Conservation (phyloP, 2,888 invertebrate species). For the Meloe dianella region DNA sequence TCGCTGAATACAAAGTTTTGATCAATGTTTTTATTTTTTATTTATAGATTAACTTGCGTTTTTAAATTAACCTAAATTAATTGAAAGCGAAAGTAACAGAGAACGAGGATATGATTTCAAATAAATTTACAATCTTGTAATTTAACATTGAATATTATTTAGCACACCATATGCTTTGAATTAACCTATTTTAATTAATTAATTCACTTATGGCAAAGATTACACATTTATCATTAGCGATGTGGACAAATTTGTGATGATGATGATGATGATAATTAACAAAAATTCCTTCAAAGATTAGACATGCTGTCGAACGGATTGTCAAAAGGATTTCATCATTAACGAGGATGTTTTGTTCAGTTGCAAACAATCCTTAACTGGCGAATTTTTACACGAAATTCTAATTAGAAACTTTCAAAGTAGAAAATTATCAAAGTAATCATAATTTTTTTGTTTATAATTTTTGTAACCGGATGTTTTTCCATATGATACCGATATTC, state of each 20-base stretch:
- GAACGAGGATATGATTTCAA: background rate
- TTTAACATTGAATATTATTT: conserved; percentile 15
- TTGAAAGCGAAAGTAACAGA: conserved; percentile 5
- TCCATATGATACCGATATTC: background rate
- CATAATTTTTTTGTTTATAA: background rate
- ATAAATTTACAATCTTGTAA: conserved; percentile 14
- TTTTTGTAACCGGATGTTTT: conserved; percentile 3
- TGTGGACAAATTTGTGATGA: background rate
- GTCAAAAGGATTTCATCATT: background rate
- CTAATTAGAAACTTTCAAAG: background rate
- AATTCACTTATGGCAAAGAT: conserved; percentile 8
- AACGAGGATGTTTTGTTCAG: background rate
- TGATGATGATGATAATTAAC: background rate
- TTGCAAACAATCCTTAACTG: background rate
- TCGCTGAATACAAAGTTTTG: too few species aligned
- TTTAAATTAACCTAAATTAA: background rate
- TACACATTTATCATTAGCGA: background rate
- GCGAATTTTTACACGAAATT: conserved; percentile 6
- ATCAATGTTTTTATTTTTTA: too few species aligned
- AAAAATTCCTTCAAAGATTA: background rate
- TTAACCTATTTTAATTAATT: conserved; percentile 21
- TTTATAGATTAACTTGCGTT: background rate
- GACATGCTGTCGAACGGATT: too few species aligned
- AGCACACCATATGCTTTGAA: conserved; percentile 17
- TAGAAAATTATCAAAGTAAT: background rate